Conservation (phyloP, 2,888 invertebrate genomes). For the Ferrisia virgata region DNA sequence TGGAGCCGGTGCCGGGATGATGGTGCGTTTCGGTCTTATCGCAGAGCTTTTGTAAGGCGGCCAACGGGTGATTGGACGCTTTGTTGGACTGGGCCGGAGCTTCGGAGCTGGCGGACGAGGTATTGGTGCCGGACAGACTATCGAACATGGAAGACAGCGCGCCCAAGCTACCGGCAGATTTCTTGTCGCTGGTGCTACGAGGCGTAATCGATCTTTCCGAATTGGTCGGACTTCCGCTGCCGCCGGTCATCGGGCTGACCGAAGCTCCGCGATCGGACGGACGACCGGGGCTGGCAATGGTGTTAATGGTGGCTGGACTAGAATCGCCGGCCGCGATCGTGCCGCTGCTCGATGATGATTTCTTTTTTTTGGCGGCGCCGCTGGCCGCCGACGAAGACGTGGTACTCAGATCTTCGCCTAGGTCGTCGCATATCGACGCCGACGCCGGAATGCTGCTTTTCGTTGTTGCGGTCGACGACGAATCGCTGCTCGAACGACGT, state of each 20-base stretch:
- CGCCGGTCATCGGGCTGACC: conserved; percentile 61
- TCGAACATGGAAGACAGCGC: conserved; percentile 89
- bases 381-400: neutral
- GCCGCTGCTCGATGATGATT: neutral
- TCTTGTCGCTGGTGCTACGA: conserved; percentile 61
- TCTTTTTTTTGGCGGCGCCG: conserved; percentile 6
- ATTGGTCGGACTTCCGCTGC: conserved; percentile 61
- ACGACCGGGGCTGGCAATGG: conserved; percentile 46
- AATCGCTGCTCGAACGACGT: conserved; percentile 43
- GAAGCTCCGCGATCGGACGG: conserved; percentile 27
- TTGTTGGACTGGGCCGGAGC: conserved; percentile 56
- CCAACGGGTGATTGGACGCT: conserved; percentile 82
- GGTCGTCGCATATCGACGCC: too few species aligned
- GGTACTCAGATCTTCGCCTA: conserved; percentile 39
- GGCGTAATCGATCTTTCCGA: conserved; percentile 75
- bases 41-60: conserved; percentile 91
- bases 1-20: conserved; percentile 52
- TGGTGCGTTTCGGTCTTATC: conserved; percentile 86
- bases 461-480: conserved; percentile 52
- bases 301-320: conserved; percentile 33
- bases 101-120: conserved; percentile 50
- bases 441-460: conserved; percentile 50
- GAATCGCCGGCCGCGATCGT: conserved; percentile 39
- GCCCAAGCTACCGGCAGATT: conserved; percentile 68
- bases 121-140: conserved; percentile 60